These are phyloP conservation scores for Sciurus carolinensis DNA, from an alignment of 2,797 vertebrate species.

Conservation along the genomic window DNA sequence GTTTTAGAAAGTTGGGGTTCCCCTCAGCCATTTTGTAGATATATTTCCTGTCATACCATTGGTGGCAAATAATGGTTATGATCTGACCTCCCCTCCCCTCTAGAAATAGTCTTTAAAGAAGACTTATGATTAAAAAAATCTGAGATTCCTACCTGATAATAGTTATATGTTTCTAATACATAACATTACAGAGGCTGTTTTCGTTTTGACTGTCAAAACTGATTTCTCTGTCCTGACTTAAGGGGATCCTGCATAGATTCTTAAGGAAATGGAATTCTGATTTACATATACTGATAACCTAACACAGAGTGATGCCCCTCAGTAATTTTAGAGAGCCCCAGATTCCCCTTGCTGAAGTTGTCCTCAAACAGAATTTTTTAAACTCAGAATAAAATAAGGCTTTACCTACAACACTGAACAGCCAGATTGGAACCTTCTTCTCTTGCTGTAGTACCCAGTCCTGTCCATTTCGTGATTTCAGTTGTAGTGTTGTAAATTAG, in stretches of 20 bases:
- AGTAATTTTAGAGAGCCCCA: slow-evolving; percentile 34
- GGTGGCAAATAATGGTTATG: slow-evolving; percentile 54
- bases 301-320: slow-evolving; percentile 51
- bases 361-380: slow-evolving; percentile 35
- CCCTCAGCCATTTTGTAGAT: not conserved
- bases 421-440: not conserved
- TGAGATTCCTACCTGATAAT: slow-evolving; percentile 48
- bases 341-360: slow-evolving; percentile 27
- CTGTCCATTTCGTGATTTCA: slow-evolving; percentile 26
- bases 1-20: not conserved
- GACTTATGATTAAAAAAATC: not conserved
- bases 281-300: slow-evolving; percentile 36
- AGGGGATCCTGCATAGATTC: slow-evolving; percentile 52
- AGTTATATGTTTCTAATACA: not conserved
- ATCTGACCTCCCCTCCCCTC: slow-evolving; percentile 35
- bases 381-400: slow-evolving; percentile 50
- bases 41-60: not conserved
- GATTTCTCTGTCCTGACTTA: slow-evolving; percentile 42
- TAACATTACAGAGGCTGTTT: not conserved
- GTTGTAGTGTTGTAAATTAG: not conserved
- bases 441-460: slow-evolving; percentile 11
- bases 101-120: slow-evolving; percentile 67
- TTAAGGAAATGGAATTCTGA: slow-evolving; percentile 68
- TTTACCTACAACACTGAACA: slow-evolving; percentile 11
- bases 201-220: slow-evolving; percentile 14